Conservation (phyloP, 2,888 invertebrate species). For the Microplitis manilae region DNA sequence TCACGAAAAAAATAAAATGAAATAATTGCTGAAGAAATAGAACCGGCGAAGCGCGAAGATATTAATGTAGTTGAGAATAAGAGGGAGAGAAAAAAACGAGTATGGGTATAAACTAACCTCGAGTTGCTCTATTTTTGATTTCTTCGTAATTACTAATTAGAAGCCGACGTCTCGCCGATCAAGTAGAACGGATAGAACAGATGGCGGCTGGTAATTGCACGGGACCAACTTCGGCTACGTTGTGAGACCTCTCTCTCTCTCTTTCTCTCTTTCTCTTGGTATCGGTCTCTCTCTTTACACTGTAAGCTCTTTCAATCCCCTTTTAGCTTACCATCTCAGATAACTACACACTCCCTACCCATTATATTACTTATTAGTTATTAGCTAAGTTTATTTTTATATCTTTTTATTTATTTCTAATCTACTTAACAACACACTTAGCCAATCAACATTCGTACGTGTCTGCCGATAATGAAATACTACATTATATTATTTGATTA, state of each 20-base stretch:
- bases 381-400: slow-evolving; percentile 35
- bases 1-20: background rate
- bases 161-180: slow-evolving; percentile 55
- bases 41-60: slow-evolving; percentile 10
- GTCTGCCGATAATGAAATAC: slow-evolving; percentile 43
- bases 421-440: slow-evolving; percentile 15
- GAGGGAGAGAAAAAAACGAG: background rate
- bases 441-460: slow-evolving; percentile 35
- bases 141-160: slow-evolving; percentile 60
- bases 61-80: slow-evolving; percentile 17
- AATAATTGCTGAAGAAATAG: background rate
- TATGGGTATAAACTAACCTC: background rate
- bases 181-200: slow-evolving; percentile 55
- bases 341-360: slow-evolving; percentile 17
- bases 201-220: slow-evolving; percentile 58
- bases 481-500: slow-evolving; percentile 49
- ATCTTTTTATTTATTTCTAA: slow-evolving; percentile 17
- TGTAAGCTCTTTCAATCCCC: slow-evolving; percentile 14
- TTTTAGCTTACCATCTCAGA: slow-evolving; percentile 32
- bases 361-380: slow-evolving; percentile 21
- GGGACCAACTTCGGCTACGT: slow-evolving; percentile 43
- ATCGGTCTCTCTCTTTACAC: slow-evolving; percentile 11
- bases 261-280: slow-evolving; percentile 1
- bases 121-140: slow-evolving; percentile 56
- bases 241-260: slow-evolving; percentile 35